Percentiles rank a stretch among this genome's conserved stretches.
Conservation (phyloP, 2,888 invertebrate species). For the Hirtodrosophila trivittata region DNA sequence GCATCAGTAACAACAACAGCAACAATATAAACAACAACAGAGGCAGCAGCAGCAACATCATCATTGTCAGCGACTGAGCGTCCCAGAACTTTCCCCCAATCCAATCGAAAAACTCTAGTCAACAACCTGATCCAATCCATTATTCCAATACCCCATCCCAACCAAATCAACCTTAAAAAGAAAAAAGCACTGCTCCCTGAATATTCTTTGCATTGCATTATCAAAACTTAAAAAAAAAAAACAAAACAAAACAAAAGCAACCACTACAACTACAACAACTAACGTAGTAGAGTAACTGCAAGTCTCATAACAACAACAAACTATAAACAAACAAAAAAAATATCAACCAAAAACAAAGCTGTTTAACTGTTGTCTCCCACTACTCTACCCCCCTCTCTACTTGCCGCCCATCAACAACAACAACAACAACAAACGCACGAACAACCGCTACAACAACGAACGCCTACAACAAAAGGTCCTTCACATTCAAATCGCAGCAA, state of each 20-base stretch:
- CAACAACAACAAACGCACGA: conserved; percentile 14
- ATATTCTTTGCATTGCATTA: conserved; percentile 52
- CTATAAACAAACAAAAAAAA: conserved; percentile 23
- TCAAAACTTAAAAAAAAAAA: conserved; percentile 14
- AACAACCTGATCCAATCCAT: neutral
- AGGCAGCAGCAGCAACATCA: conserved; percentile 72
- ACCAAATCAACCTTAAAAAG: conserved; percentile 24
- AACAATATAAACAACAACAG: conserved; percentile 21
- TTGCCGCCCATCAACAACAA: conserved; percentile 36
- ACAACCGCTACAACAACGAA: conserved; percentile 24
- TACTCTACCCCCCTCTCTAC: conserved; percentile 70
- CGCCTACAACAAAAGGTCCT: conserved; percentile 38
- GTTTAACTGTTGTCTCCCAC: conserved; percentile 77
- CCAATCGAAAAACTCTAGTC: too few relatives aligned
- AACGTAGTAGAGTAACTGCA: conserved; percentile 74
- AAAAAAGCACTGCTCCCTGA: conserved; percentile 43
- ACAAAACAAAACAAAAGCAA: conserved; percentile 27
- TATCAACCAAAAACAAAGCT: conserved; percentile 55
- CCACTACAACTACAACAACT: conserved; percentile 52
- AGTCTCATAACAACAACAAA: conserved; percentile 59
- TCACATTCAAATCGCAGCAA: conserved; percentile 36
- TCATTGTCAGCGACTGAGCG: conserved; percentile 74
- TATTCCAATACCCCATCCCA: neutral
- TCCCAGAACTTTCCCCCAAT: conserved; percentile 25
- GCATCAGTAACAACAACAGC: conserved; percentile 30